A percentile compares a stretch with the other conserved stretches of the same genome.
Evolutionary conservation across 2,113 vertebrate genomes (phyloP).

Genomic region (Rhipidura dahli): DNA sequence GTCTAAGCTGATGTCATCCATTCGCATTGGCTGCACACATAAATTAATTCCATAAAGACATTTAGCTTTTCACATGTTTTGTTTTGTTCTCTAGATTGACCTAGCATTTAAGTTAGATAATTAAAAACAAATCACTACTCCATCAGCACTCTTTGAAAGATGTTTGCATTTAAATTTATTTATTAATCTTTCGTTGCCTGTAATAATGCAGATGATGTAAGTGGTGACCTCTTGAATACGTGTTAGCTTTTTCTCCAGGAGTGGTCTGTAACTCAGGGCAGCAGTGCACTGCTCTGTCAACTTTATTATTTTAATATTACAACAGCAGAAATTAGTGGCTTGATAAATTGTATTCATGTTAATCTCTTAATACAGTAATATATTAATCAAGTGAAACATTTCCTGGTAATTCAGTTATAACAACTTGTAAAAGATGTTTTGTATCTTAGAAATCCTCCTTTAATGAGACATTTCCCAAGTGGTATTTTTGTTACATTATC

Average conservation of each 20-base stretch:
- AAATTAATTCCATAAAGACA: background rate
- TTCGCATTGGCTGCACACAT: background rate
- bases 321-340: background rate
- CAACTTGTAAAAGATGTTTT: background rate
- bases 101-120: background rate
- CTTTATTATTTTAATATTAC: background rate
- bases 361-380: background rate
- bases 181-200: background rate
- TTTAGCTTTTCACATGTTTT: background rate
- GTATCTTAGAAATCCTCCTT: background rate
- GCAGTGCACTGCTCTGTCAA: background rate
- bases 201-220: background rate
- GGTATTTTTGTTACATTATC: background rate
- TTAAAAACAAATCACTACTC: background rate
- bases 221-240: background rate
- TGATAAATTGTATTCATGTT: background rate
- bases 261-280: background rate
- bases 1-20: background rate
- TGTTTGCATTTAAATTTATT: constrained; percentile 1
- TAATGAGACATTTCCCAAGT: background rate
- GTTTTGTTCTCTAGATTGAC: background rate
- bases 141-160: background rate
- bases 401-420: background rate
- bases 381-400: background rate
- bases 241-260: background rate